A percentile compares a stretch with the other conserved stretches of the same genome.
phyloP scores from a whole-genome alignment of 2,888 invertebrate species.

The Cristatella mucedo region DNA sequence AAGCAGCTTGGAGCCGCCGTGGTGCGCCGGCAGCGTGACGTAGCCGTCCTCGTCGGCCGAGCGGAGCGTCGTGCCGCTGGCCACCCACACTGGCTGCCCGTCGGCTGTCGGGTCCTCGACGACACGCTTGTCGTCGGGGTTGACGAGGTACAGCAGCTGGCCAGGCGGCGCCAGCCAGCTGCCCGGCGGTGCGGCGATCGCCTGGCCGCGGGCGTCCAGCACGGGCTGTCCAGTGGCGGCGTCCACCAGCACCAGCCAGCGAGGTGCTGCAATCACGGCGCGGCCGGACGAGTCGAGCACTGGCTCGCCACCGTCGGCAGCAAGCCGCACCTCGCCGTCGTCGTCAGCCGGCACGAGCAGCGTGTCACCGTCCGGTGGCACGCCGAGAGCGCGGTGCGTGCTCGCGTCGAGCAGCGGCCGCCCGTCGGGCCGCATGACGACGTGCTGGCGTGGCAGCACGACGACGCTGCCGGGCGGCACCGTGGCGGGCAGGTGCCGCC shows the following conservation, averaged over 20 bases:
- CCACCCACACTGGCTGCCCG: slow-evolving; percentile 9
- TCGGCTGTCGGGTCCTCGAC: slow-evolving; percentile 4
- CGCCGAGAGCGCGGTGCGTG: no score
- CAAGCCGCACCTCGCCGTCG: background rate
- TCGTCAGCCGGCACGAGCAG: slow-evolving; percentile 3
- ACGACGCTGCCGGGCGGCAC: slow-evolving; percentile 7
- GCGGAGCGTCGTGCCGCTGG: slow-evolving; percentile 1
- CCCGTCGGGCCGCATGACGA: slow-evolving; percentile 1
- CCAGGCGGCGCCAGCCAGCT: background rate
- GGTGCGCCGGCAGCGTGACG: no score
- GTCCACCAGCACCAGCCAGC: slow-evolving; percentile 4
- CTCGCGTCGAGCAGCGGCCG: slow-evolving; percentile 4
- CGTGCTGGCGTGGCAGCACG: slow-evolving; percentile 2
- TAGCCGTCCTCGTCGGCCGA: slow-evolving; percentile 6
- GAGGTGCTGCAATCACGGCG: slow-evolving; percentile 2
- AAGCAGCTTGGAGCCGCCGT: slow-evolving; percentile 1
- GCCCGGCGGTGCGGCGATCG: slow-evolving; percentile 2
- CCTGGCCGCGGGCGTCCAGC: slow-evolving; percentile 4
- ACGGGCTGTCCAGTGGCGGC: background rate
- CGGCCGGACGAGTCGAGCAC: slow-evolving; percentile 3
- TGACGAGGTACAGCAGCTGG: slow-evolving; percentile 3
- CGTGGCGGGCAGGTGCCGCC: no score
- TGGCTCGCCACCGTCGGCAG: slow-evolving; percentile 1
- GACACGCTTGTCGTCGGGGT: slow-evolving; percentile 5
- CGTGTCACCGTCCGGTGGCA: no score